Evolutionary conservation across 2,113 vertebrate genomes (phyloP).

Genomic region (Alexandromys fortis): DNA sequence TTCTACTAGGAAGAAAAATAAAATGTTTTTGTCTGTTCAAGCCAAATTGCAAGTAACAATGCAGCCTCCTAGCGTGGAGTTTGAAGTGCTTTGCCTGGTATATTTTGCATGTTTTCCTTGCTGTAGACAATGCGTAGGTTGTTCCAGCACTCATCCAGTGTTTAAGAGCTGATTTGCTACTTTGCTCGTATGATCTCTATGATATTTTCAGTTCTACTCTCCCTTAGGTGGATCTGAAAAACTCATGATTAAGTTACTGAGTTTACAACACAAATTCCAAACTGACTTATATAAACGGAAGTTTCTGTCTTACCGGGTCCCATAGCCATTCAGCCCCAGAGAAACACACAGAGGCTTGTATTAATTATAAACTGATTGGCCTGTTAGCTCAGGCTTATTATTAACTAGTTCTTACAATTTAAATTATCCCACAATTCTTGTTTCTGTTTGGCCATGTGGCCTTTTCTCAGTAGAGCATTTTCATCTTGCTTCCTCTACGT

Average conservation of each 20-base stretch:
- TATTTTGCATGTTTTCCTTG: background rate
- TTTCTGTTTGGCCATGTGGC: too few species aligned
- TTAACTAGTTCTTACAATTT: too few species aligned
- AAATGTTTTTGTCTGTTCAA: background rate
- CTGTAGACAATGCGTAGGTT: background rate
- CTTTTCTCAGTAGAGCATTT: too few species aligned
- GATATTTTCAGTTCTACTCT: background rate
- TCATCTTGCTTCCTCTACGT: too few species aligned
- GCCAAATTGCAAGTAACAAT: background rate
- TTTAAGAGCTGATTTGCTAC: background rate
- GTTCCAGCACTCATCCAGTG: background rate
- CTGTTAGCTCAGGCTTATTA: too few species aligned
- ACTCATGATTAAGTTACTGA: constrained; percentile 2
- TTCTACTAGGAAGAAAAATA: background rate
- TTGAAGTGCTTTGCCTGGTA: background rate
- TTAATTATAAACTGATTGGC: too few species aligned
- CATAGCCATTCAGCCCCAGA: too few species aligned
- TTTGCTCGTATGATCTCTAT: constrained; percentile 33
- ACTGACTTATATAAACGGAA: background rate
- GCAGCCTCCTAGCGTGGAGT: constrained; percentile 21
- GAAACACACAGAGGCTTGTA: too few species aligned
- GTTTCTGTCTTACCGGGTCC: too few species aligned
- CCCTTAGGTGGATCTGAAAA: constrained; percentile 28
- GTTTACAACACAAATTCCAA: constrained; percentile 8
- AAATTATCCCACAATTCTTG: too few species aligned